Conservation (phyloP, 2,113 vertebrate genomes). For the Vulpes ferrilata region DNA sequence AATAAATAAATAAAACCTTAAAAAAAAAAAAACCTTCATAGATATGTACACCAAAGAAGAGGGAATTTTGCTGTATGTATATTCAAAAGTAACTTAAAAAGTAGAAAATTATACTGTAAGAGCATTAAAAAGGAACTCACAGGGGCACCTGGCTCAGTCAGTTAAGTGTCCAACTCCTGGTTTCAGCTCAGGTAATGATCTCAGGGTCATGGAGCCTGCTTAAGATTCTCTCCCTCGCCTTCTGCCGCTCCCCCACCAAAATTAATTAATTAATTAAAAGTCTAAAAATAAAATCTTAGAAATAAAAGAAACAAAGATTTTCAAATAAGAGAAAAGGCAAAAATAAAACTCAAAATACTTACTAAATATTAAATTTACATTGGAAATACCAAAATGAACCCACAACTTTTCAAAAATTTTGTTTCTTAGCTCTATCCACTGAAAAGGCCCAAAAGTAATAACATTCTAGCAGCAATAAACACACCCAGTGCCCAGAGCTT, state of each 20-base stretch:
- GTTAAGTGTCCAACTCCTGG: neutral
- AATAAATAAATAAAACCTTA: too few species aligned
- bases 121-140: neutral
- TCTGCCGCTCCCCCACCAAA: neutral
- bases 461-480: neutral
- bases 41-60: neutral
- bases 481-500: neutral
- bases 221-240: neutral
- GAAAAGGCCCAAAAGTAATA: neutral
- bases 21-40: neutral
- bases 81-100: neutral
- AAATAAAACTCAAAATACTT: slow-evolving; percentile 38
- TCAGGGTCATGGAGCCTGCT: neutral
- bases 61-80: neutral
- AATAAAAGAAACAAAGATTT: neutral
- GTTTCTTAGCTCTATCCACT: neutral
- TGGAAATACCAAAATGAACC: slow-evolving; percentile 27
- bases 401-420: slow-evolving; percentile 19
- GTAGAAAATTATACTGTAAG: neutral
- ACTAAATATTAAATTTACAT: neutral
- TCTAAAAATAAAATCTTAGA: neutral
- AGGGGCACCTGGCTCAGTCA: neutral
- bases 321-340: neutral
- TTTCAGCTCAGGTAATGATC: neutral
- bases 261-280: neutral